These are phyloP conservation scores for Amphiprion clarkii DNA, from an alignment of 2,797 vertebrate genomes.

Conservation along the genomic window DNA sequence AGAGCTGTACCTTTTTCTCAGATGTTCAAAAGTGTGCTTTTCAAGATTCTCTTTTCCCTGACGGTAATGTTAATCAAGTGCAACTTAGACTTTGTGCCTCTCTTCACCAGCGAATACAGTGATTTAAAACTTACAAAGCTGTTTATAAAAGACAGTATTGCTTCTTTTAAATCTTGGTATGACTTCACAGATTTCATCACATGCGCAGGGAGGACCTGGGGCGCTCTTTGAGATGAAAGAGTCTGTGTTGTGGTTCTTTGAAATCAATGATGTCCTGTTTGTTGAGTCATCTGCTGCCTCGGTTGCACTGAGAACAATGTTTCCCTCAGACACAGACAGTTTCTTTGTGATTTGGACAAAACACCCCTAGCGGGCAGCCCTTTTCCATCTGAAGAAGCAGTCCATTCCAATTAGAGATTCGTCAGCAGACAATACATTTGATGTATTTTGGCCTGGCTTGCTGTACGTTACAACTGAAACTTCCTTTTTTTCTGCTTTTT, in stretches of 20 bases:
- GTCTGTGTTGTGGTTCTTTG: too few relatives aligned
- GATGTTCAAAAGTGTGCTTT: conserved; percentile 9
- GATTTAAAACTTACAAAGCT: not conserved
- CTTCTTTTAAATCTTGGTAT: too few relatives aligned
- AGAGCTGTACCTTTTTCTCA: conserved; percentile 20
- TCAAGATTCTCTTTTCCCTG: conserved; percentile 3
- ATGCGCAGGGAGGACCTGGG: not conserved
- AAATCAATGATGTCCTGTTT: too few relatives aligned
- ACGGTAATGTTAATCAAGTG: not conserved
- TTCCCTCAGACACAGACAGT: conserved; percentile 6
- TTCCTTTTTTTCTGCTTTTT: not conserved
- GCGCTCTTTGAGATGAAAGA: too few relatives aligned
- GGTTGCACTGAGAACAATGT: not conserved
- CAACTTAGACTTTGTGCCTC: not conserved
- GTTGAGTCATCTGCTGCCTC: too few relatives aligned
- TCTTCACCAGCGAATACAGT: not conserved
- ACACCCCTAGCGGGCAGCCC: not conserved
- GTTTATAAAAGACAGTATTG: too few relatives aligned
- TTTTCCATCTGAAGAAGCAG: conserved; percentile 22
- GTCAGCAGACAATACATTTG: not conserved
- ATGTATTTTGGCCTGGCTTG: conserved; percentile 12
- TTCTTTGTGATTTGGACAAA: conserved; percentile 11
- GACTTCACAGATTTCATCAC: not conserved
- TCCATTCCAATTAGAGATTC: not conserved
- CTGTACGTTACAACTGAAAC: not conserved